phyloP scores from a whole-genome alignment of 1,140 invertebrate genomes.

The Rhyzopertha dominica region DNA sequence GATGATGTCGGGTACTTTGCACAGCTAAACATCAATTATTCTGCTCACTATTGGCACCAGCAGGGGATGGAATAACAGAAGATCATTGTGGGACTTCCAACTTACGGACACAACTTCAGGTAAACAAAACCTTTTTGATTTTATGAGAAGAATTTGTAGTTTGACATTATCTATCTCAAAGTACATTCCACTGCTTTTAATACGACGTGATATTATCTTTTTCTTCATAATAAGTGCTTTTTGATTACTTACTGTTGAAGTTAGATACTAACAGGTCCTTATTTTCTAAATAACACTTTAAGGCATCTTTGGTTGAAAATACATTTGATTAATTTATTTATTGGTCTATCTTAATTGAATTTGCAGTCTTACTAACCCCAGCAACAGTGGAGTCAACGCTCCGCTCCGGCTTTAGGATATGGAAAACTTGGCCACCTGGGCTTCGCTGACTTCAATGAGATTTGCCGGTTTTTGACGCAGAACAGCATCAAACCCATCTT shows the following conservation, averaged over 20 bases:
- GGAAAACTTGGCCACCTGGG: conserved; percentile 62
- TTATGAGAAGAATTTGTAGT: no score
- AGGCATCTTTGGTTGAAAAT: no score
- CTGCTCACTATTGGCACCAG: conserved; percentile 71
- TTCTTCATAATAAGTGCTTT: no score
- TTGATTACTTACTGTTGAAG: no score
- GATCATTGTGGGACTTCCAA: conserved; percentile 82
- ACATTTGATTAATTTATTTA: no score
- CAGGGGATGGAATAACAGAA: conserved; percentile 78
- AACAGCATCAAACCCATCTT: conserved; percentile 52
- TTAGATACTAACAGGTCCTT: no score
- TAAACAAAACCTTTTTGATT: no score
- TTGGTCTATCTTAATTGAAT: no score
- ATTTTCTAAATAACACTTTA: no score
- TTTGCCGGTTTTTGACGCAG: conserved; percentile 60
- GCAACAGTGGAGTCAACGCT: conserved; percentile 61
- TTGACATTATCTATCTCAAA: no score
- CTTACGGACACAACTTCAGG: conserved; percentile 81
- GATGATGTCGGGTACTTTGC: conserved; percentile 61
- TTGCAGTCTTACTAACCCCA: conserved; percentile 59
- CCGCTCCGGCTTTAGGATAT: conserved; percentile 64
- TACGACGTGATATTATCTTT: no score
- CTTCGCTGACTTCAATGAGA: conserved; percentile 63
- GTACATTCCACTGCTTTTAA: no score
- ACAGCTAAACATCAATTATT: conserved; percentile 78